phyloP scores from a whole-genome alignment of 2,888 invertebrate species.

The Orthosia incerta region DNA sequence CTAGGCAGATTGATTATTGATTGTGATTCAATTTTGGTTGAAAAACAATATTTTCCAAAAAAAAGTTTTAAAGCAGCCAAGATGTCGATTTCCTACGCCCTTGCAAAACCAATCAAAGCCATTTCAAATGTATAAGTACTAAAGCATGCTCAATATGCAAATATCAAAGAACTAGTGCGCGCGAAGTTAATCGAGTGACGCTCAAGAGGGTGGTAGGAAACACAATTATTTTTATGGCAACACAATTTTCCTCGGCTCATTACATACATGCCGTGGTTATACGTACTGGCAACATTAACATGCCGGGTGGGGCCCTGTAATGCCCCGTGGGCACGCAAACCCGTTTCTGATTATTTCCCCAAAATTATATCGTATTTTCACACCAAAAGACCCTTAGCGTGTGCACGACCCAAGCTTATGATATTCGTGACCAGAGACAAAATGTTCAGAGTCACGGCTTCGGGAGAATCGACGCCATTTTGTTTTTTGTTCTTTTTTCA shows the following conservation, averaged over 20 bases:
- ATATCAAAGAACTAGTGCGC: slow-evolving; percentile 57
- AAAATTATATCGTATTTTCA: slow-evolving; percentile 91
- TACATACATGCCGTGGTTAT: slow-evolving; percentile 88
- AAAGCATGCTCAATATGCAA: slow-evolving; percentile 59
- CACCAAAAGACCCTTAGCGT: slow-evolving; percentile 84
- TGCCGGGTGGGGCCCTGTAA: slow-evolving; percentile 89
- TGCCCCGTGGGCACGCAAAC: slow-evolving; percentile 89
- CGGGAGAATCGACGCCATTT: slow-evolving; percentile 74
- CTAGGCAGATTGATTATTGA: no score
- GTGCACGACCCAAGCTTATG: slow-evolving; percentile 79
- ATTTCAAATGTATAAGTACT: slow-evolving; percentile 23
- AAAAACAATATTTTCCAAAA: not conserved
- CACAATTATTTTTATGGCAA: slow-evolving; percentile 91
- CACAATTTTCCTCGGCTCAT: slow-evolving; percentile 91
- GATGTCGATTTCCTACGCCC: slow-evolving; percentile 9
- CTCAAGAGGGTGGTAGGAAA: slow-evolving; percentile 82
- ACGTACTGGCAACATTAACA: slow-evolving; percentile 88
- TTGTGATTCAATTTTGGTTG: not conserved
- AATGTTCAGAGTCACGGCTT: slow-evolving; percentile 77
- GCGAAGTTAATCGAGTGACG: slow-evolving; percentile 79
- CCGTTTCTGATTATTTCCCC: slow-evolving; percentile 89
- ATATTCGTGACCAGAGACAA: slow-evolving; percentile 86
- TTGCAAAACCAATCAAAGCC: slow-evolving; percentile 42
- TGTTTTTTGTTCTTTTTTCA: slow-evolving; percentile 69
- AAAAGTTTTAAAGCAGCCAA: not conserved